Evolutionary conservation across 2,888 invertebrate species (phyloP).

Genomic region (Apoderus coryli): DNA sequence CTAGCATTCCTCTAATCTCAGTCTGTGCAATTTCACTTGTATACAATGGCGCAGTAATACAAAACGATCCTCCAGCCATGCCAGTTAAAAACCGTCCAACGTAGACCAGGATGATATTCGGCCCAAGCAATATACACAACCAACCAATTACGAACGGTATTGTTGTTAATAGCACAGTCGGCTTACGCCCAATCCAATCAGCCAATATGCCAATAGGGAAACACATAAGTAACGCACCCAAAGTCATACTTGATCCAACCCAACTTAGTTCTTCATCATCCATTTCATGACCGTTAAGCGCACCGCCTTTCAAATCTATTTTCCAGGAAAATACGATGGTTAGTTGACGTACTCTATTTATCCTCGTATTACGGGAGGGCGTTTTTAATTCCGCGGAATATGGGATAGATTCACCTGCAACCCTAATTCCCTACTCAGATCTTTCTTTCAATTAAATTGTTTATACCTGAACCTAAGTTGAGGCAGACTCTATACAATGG

Average conservation of each 20-base stretch:
- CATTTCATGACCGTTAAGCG: conserved; percentile 28
- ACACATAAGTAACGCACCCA: conserved; percentile 59
- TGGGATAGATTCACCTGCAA: too few relatives aligned
- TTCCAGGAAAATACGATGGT: too few relatives aligned
- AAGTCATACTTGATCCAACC: conserved; percentile 52
- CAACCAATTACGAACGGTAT: conserved; percentile 61
- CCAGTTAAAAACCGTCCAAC: conserved; percentile 52
- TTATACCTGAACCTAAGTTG: too few relatives aligned
- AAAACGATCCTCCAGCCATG: conserved; percentile 66
- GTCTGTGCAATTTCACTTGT: conserved; percentile 76
- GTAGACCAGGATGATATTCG: conserved; percentile 44
- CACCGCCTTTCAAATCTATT: conserved; percentile 31
- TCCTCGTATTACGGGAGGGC: too few relatives aligned
- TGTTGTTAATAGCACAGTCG: conserved; percentile 46
- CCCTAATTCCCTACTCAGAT: too few relatives aligned
- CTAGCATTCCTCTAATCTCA: conserved; percentile 68
- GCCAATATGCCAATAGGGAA: conserved; percentile 47
- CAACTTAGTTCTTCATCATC: conserved; percentile 42
- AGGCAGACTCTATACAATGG: too few relatives aligned
- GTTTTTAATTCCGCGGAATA: too few relatives aligned
- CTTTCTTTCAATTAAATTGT: too few relatives aligned
- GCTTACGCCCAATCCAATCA: conserved; percentile 45
- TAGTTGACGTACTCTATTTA: too few relatives aligned
- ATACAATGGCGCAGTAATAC: conserved; percentile 70
- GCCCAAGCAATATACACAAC: conserved; percentile 53